A percentile compares a stretch with the other conserved stretches of the same genome.
These are phyloP conservation scores for Zaprionus capensis DNA, from an alignment of 1,140 invertebrate species.

Conservation along the genomic window DNA sequence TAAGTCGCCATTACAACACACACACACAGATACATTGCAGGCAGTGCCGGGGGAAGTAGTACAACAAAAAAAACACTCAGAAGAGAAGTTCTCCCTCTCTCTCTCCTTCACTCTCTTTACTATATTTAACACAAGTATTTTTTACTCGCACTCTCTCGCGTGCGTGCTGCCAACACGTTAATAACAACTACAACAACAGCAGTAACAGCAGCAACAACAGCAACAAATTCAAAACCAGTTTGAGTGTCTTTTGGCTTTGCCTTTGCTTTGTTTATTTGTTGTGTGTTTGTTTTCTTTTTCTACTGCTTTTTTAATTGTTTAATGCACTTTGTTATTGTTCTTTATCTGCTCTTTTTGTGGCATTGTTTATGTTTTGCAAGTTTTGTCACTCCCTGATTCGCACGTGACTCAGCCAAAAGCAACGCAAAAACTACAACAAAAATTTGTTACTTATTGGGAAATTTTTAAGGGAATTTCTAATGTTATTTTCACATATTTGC, in stretches of 20 bases:
- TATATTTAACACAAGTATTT: conserved; percentile 5
- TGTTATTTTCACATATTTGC: too few relatives aligned
- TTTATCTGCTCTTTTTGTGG: background rate
- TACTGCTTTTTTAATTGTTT: conserved; percentile 20
- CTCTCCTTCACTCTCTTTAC: background rate
- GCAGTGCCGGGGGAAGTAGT: background rate
- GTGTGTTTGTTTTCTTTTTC: conserved; percentile 21
- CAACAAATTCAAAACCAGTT: conserved; percentile 65
- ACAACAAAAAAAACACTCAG: background rate
- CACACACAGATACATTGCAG: background rate
- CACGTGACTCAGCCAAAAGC: conserved; percentile 47
- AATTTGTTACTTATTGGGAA: conserved; percentile 20
- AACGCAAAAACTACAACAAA: conserved; percentile 25
- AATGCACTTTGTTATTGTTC: conserved; percentile 45
- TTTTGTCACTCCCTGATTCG: conserved; percentile 9
- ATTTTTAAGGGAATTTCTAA: too few relatives aligned
- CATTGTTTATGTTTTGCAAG: conserved; percentile 8
- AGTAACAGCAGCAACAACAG: conserved; percentile 41
- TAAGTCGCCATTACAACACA: conserved; percentile 2
- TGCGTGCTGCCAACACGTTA: conserved; percentile 31
- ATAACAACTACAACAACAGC: conserved; percentile 32
- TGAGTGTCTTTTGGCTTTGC: conserved; percentile 45
- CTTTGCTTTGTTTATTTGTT: conserved; percentile 19
- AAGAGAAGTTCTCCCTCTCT: background rate
- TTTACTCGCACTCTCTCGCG: conserved; percentile 8